Evolutionary conservation across 2,888 invertebrate species (phyloP).

Genomic region (Drosophila nr. perissopoda): DNA sequence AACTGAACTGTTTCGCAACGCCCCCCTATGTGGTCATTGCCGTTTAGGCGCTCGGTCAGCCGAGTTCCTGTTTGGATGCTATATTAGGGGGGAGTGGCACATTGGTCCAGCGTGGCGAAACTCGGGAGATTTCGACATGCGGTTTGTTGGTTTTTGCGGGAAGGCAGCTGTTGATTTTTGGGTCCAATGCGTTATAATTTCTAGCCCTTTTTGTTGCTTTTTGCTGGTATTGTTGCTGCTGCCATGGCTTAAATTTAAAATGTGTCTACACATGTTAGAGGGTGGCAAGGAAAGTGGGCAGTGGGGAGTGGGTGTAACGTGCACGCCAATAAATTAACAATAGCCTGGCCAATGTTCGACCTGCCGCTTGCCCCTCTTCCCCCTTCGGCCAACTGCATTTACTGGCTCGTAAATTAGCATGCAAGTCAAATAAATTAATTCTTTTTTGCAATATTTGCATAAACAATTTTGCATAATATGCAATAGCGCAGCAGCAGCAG

Average conservation of each 20-base stretch:
- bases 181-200: slow-evolving; percentile 78
- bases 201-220: slow-evolving; percentile 39
- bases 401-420: slow-evolving; percentile 80
- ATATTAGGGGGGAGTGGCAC: not conserved
- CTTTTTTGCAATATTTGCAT: slow-evolving; percentile 82
- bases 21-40: slow-evolving; percentile 70
- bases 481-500: slow-evolving; percentile 55
- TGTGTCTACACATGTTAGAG: slow-evolving; percentile 68
- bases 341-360: slow-evolving; percentile 56
- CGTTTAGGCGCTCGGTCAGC: slow-evolving; percentile 74
- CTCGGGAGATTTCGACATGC: slow-evolving; percentile 62
- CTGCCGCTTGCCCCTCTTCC: slow-evolving; percentile 6
- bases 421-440: slow-evolving; percentile 81
- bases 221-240: slow-evolving; percentile 42
- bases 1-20: not conserved
- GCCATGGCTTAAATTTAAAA: slow-evolving; percentile 71
- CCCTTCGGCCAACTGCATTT: slow-evolving; percentile 53
- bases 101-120: slow-evolving; percentile 17
- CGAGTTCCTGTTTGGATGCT: slow-evolving; percentile 58
- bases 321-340: slow-evolving; percentile 75
- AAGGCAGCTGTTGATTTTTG: slow-evolving; percentile 77
- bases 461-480: slow-evolving; percentile 83
- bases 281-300: not conserved
- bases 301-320: slow-evolving; percentile 19
- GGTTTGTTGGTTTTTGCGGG: slow-evolving; percentile 77